Evolutionary conservation across 2,113 vertebrate genomes (phyloP), one percentile per base, ranked within the genome.

Genomic region (Oryzias melastigma): DNA sequence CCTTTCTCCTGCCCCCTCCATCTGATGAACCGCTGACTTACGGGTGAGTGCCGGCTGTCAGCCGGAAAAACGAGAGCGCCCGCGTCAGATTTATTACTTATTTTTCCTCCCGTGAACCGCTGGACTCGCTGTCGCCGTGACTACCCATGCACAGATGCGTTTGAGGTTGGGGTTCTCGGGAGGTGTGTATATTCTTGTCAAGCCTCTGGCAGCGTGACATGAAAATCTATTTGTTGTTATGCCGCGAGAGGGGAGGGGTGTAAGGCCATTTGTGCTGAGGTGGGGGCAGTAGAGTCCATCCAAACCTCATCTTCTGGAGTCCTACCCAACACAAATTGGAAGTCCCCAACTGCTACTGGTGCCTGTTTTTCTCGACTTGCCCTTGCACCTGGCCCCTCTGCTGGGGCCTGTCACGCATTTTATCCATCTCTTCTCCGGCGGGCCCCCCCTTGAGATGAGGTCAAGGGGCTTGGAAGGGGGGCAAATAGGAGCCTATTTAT

Each of bases 221-320:
- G 78, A 89, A 84, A 90, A 85, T 82, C 56, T 64, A 85, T 90
- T 88, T 88, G 87, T 85, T 88, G 77, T 65, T 58, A 69, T 50
- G 61, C 40, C 52, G 68, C 46, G 64, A 59, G 27, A 7, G 57
- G 49, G 48, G 22, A 22, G 22, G 22, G 22, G 22, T 22, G 22
- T 22, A 3, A 70, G 53, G 48, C 42, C 45, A 16, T 66, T 65
- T 62, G 59, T 75, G 56, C 25, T 52, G 40, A 47, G 15, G 8
- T n/a, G 0, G 18, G 48, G n/a, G 78, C 54, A 60, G 45, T 52
- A 49, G 78, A 82, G 75, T 71, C 71, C 48, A 82, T 85, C 70
- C 72, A 79, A 81, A 73, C 62, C 81, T 84, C 84, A 78, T 85
- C 69, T 79, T 75, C 65, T 74, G 14, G 63, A 50, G 58, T 55